Percentiles rank a stretch among this genome's conserved stretches.
These are phyloP conservation scores for Cerastoderma edule DNA, from an alignment of 2,888 invertebrate genomes.

Conservation along the genomic window DNA sequence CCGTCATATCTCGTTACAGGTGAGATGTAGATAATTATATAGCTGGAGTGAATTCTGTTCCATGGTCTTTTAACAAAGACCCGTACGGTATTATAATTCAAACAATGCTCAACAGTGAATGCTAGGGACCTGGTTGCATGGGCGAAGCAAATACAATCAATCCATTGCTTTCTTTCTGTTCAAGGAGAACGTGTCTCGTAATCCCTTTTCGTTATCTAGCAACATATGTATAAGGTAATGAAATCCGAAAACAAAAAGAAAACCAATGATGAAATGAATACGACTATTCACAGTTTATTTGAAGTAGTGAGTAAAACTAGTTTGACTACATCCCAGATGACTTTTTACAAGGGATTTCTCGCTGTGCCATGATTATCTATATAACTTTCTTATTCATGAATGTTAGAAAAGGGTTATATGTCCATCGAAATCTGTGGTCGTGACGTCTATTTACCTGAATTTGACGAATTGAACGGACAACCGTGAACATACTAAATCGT, in stretches of 20 bases:
- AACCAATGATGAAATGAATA: too few relatives aligned
- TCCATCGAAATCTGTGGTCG: conserved; percentile 5
- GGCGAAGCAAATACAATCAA: background rate
- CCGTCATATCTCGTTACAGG: conserved; percentile 20
- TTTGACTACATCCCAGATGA: too few relatives aligned
- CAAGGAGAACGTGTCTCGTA: conserved; percentile 6
- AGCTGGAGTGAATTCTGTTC: conserved; percentile 20
- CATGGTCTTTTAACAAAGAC: conserved; percentile 35
- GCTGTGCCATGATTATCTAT: too few relatives aligned
- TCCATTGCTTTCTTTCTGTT: background rate
- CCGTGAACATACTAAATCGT: background rate
- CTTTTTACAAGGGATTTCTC: too few relatives aligned
- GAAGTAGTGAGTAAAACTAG: too few relatives aligned
- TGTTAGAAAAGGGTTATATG: too few relatives aligned
- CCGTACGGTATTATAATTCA: conserved; percentile 3
- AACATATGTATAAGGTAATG: too few relatives aligned
- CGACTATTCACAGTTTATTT: too few relatives aligned
- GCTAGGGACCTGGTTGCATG: background rate
- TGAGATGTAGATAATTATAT: conserved; percentile 41
- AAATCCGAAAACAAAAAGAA: too few relatives aligned
- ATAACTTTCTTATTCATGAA: too few relatives aligned
- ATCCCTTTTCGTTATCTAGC: too few relatives aligned
- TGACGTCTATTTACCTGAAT: background rate
- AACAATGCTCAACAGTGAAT: conserved; percentile 19
- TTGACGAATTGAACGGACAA: conserved; percentile 11